Conservation (phyloP, 2,113 vertebrate genomes). For the Hippolais icterina region DNA sequence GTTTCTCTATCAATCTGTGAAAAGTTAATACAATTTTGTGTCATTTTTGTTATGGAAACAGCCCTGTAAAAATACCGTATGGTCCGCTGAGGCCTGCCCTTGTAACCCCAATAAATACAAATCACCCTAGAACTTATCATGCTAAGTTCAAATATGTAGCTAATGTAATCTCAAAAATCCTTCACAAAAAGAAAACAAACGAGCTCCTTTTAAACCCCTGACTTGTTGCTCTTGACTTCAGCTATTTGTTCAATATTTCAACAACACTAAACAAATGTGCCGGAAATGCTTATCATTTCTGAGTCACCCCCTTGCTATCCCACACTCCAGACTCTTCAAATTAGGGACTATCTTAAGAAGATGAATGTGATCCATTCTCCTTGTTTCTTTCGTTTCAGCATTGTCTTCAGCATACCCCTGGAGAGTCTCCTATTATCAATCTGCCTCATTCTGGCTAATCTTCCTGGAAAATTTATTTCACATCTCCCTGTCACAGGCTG, state of each 20-base stretch:
- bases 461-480: neutral
- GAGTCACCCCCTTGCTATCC: slow-evolving; percentile 3
- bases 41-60: slow-evolving; percentile 42
- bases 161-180: slow-evolving; percentile 61
- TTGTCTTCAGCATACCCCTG: neutral
- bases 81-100: slow-evolving; percentile 23
- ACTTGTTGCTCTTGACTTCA: slow-evolving; percentile 46
- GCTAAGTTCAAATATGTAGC: slow-evolving; percentile 46
- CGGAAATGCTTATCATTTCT: slow-evolving; percentile 28
- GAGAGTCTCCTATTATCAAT: neutral
- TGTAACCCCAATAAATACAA: slow-evolving; percentile 58
- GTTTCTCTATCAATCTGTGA: slow-evolving; percentile 43
- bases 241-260: slow-evolving; percentile 52
- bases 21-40: slow-evolving; percentile 48
- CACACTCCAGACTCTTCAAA: slow-evolving; percentile 17
- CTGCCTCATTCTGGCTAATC: neutral
- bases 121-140: slow-evolving; percentile 44
- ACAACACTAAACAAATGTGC: slow-evolving; percentile 34
- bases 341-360: neutral
- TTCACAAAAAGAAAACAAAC: slow-evolving; percentile 60
- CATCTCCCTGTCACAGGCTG: neutral
- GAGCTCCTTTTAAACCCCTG: slow-evolving; percentile 29
- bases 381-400: neutral
- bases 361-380: neutral
- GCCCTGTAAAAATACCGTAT: slow-evolving; percentile 42